phyloP scores from a whole-genome alignment of 2,888 invertebrate genomes.

The Ichneumoninae sp. region DNA sequence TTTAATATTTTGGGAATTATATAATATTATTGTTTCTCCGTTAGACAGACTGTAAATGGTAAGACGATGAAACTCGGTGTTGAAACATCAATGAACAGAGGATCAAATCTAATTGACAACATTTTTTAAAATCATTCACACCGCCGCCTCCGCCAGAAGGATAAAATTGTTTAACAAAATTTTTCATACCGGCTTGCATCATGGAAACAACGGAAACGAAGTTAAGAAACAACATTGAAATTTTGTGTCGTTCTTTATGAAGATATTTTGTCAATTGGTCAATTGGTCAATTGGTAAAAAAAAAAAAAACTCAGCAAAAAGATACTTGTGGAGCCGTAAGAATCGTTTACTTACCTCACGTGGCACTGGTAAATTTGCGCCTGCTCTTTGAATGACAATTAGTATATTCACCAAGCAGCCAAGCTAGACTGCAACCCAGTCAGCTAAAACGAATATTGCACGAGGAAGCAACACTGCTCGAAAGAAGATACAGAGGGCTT shows the following conservation, averaged over 20 bases:
- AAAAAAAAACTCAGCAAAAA: not conserved
- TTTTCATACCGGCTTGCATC: too few relatives aligned
- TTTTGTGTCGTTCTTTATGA: not conserved
- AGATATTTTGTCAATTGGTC: not conserved
- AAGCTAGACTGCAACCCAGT: not conserved
- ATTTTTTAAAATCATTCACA: too few relatives aligned
- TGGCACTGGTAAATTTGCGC: not conserved
- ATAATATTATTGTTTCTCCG: too few relatives aligned
- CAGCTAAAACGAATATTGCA: slow-evolving; percentile 5
- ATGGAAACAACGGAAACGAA: not conserved
- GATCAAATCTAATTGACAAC: too few relatives aligned
- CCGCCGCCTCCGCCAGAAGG: too few relatives aligned
- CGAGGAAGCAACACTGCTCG: slow-evolving; percentile 17
- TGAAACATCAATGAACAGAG: too few relatives aligned
- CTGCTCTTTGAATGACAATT: not conserved
- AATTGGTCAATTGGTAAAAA: not conserved
- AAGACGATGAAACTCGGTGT: too few relatives aligned
- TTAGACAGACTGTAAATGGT: too few relatives aligned
- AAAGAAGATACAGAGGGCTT: slow-evolving; percentile 46
- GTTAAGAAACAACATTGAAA: not conserved
- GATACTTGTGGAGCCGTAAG: not conserved
- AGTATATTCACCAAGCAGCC: not conserved
- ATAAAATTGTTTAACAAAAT: too few relatives aligned
- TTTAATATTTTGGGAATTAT: too few relatives aligned
- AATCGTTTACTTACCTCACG: not conserved